Evolutionary conservation across 2,888 invertebrate genomes (phyloP), one percentile per base, ranked within the genome.

Genomic region (Drosophila basisetae): DNA sequence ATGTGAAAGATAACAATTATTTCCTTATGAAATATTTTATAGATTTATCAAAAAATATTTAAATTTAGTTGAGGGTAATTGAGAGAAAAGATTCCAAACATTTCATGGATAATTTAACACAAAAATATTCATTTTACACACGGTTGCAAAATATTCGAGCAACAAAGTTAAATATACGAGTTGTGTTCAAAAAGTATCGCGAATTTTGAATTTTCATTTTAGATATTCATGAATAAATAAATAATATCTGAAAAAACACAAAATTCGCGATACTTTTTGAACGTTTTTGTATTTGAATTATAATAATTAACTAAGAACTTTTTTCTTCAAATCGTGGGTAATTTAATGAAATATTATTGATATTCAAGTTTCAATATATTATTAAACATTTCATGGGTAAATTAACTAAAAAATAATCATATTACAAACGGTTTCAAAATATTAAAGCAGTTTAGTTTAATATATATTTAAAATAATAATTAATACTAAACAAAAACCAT

Each of bases 1-100:
- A 47, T 61, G 30, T 28, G 18, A 25, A 25, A 4, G 25, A 6
- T 69, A 65, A 37, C 22, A 50, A 35, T 5, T 58, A 39, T 33
- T 55, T 25, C 47, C 25, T 56, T 49, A 22, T 16, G 10, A 25
- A 11, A n/a, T 33, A 30, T 58, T 6, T n/a, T 10, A n/a, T n/a
- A 41, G 10, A 10, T 41, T 47, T 47, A 16, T 47, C 25, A 47
- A 25, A 47, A 16, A 47, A 22, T 47, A 47, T 22, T 22, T 7
- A 9, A 7, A 47, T 16, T 25, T 16, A 47, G 7, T 47, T 4
- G 47, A 4, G 2, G 3, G 13, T 25, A 47, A 9, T 25, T 25
- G 4, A 47, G 25, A 16, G 5, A 47, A 47, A 16, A 25, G 1
- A 16, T 9, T 22, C 47, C 4, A 22, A 22, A 7, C 13, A 7